A percentile compares a stretch with the other conserved stretches of the same genome.
Conservation (phyloP, 2,888 invertebrate species). For the Pterostichus niger region DNA sequence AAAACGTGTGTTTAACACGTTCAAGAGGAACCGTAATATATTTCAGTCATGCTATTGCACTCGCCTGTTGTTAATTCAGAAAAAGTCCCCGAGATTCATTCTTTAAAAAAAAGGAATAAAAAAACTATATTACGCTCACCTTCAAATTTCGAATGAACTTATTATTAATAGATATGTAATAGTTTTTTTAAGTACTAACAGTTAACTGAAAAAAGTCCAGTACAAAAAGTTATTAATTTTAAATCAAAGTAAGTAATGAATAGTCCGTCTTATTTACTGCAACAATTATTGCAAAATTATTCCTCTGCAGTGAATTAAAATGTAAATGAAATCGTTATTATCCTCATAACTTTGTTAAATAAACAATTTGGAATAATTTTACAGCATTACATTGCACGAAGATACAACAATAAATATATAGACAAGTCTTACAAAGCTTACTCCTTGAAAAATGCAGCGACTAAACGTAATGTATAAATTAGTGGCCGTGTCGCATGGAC, state of each 20-base stretch:
- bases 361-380: constrained; percentile 15
- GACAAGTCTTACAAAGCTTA: not conserved
- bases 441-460: constrained; percentile 24
- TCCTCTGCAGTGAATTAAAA: constrained; percentile 10
- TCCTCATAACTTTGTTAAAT: constrained; percentile 21
- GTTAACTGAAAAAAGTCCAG: not conserved
- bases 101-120: not conserved
- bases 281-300: constrained; percentile 40
- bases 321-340: constrained; percentile 44
- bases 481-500: constrained; percentile 30
- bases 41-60: constrained; percentile 14
- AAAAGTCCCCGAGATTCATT: not conserved
- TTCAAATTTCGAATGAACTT: not conserved
- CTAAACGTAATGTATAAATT: constrained; percentile 50
- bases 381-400: not conserved
- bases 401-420: constrained; percentile 36
- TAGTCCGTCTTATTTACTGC: not conserved
- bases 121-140: not conserved
- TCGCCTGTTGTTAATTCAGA: not conserved
- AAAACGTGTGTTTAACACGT: constrained; percentile 38
- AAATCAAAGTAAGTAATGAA: not conserved
- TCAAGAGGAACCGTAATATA: constrained; percentile 17
- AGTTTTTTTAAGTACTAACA: not conserved
- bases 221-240: no score
- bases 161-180: constrained; percentile 38